Conservation (phyloP, 2,113 vertebrate genomes). For the Indri indri region DNA sequence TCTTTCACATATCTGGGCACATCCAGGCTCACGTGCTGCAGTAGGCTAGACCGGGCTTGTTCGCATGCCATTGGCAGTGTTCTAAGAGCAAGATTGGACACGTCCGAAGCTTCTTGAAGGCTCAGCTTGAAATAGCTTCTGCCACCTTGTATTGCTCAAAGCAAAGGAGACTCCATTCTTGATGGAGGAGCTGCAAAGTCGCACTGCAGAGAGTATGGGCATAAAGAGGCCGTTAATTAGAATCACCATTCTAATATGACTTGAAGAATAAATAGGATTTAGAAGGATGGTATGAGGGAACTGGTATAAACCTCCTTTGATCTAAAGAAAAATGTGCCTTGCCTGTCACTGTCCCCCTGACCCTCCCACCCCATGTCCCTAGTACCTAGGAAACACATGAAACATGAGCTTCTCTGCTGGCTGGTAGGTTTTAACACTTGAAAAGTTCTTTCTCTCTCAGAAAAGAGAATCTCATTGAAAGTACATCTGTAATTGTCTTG, state of each 20-base stretch:
- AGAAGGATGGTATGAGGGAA: background rate
- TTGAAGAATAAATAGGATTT: background rate
- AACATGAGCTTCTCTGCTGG: background rate
- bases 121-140: background rate
- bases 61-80: background rate
- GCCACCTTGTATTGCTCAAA: background rate
- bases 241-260: background rate
- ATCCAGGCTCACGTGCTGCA: background rate
- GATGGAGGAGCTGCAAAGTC: background rate
- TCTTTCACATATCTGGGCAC: background rate
- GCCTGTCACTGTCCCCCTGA: background rate
- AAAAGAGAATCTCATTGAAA: background rate
- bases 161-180: background rate
- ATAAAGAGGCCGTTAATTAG: background rate
- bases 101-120: background rate
- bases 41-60: background rate
- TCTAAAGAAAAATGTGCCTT: background rate
- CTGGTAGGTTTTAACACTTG: background rate
- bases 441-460: background rate
- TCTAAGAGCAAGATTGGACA: background rate
- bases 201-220: background rate
- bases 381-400: background rate
- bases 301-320: background rate
- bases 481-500: background rate
- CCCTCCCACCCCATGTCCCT: background rate